Evolutionary conservation across 92 coral and sea anemone genomes (phyloP).

Genomic region (Umimayanthus chanpuru): DNA sequence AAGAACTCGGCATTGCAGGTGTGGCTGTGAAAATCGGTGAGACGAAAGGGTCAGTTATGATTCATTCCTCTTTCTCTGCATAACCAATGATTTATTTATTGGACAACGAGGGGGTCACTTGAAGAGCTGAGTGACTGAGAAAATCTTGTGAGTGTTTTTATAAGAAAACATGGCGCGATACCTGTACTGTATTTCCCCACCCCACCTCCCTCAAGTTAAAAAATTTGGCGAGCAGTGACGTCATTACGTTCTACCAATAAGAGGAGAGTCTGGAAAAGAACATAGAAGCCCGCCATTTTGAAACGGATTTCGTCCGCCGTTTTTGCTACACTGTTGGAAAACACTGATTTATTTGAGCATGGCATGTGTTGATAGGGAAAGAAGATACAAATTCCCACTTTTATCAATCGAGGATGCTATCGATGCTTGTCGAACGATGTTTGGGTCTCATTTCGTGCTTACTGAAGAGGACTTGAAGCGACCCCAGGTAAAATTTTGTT

Average conservation of each 20-base stretch:
- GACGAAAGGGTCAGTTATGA: too few species aligned
- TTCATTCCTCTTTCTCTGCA: too few species aligned
- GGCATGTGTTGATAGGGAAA: constrained; percentile 39
- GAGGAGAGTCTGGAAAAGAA: neutral
- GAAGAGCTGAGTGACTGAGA: too few species aligned
- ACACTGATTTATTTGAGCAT: neutral
- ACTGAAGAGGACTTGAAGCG: constrained; percentile 68
- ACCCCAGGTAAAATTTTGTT: constrained; percentile 63
- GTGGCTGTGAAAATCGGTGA: too few species aligned
- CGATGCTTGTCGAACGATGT: constrained; percentile 61
- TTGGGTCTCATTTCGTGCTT: constrained; percentile 62
- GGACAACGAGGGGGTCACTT: too few species aligned
- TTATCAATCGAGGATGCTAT: constrained; percentile 77
- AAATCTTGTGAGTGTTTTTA: too few species aligned
- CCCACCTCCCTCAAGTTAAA: neutral
- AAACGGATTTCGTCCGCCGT: neutral
- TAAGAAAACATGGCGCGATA: too few species aligned
- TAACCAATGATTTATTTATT: too few species aligned
- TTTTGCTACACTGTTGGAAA: neutral
- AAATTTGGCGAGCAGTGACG: neutral
- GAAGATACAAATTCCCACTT: constrained; percentile 57
- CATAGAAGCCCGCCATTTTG: constrained; percentile 45
- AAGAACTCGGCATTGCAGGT: too few species aligned
- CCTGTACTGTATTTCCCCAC: too few species aligned
- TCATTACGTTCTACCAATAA: neutral